phyloP scores from a whole-genome alignment of 2,113 vertebrate genomes.

The Spilogale gracilis region DNA sequence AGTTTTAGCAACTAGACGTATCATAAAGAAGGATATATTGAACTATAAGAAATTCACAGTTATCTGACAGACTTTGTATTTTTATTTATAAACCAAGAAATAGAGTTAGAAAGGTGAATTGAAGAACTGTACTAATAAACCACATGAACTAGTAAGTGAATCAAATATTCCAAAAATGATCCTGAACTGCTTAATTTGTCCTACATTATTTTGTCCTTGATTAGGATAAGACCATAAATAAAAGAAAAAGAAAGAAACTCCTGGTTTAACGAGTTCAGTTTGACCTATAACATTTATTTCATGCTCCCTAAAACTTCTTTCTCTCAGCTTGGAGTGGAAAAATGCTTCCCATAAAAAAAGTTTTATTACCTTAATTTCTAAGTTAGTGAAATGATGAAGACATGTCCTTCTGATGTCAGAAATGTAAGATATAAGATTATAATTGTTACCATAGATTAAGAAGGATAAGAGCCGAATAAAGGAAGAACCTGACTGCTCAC shows the following conservation, averaged over 20 bases:
- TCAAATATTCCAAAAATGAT: slow-evolving; percentile 26
- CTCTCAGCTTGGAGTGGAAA: slow-evolving; percentile 13
- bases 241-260: neutral
- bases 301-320: slow-evolving; percentile 42
- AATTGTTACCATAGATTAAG: neutral
- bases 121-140: slow-evolving; percentile 19
- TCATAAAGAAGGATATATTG: neutral
- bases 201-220: slow-evolving; percentile 56
- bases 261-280: neutral
- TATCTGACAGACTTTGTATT: neutral
- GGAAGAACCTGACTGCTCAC: neutral
- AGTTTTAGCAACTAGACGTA: neutral
- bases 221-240: slow-evolving; percentile 56
- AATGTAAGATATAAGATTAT: neutral
- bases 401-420: neutral
- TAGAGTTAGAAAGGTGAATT: neutral
- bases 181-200: slow-evolving; percentile 15
- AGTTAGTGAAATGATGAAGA: slow-evolving; percentile 40
- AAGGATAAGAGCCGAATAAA: neutral
- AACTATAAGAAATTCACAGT: slow-evolving; percentile 11
- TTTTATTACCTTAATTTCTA: slow-evolving; percentile 41
- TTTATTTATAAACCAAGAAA: slow-evolving; percentile 49
- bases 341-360: slow-evolving; percentile 49
- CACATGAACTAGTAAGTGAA: slow-evolving; percentile 36
- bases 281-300: slow-evolving; percentile 58